Base-by-base conservation (phyloP, 2,797 vertebrate species). In the Acanthornis magna region DNA sequence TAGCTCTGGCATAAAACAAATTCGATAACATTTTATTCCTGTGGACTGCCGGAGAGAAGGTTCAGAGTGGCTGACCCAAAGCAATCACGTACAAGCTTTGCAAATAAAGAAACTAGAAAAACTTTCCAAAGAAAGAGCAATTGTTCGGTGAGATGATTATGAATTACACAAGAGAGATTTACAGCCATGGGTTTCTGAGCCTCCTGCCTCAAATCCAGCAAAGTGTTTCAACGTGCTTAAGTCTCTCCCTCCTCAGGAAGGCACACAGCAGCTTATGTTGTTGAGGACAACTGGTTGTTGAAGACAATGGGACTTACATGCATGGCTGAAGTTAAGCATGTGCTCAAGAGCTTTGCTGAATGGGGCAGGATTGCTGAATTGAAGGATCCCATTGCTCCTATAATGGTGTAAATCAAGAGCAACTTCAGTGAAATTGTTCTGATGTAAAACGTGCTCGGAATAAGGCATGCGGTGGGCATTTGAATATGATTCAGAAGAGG, bases 381-480 rank as follows among this genome's bases (percentile, higher is more conserved):
- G 88, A 96, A 96, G 89, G 80, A 85, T 91, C 77, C 63, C 88
- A 74, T 80, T 83, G 85, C 84, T 85, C 78, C 14, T 58, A 93
- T 86, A 96, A 94, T 48, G 68, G 85, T 62, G 91, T 91, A 90
- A 96, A 97, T 96, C 93, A 95, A 95, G 22, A 90, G 83, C 85
- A 88, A 74, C 86, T 85, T 95, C 85, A 93, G 61, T 53, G 58
- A 93, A 95, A 89, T 72, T 51, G 66, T 75, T 83, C 77, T 80
- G 51, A 63, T 85, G 62, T 34, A 89, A 93, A 95, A 92, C 8
- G 21, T 89, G 87, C 82, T 70, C 18, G 36, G 86, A 86, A 88
- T 92, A 92, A 95, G 71, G 85, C 61, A n/a, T 30, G n/a, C 10
- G 15, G 58, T 32, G 21, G 36, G 53, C 45, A 88, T 65, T 50